A percentile compares a stretch with the other conserved stretches of the same genome.
phyloP scores from a whole-genome alignment of 2,888 invertebrate species.

The Linnaemya tessellans region DNA sequence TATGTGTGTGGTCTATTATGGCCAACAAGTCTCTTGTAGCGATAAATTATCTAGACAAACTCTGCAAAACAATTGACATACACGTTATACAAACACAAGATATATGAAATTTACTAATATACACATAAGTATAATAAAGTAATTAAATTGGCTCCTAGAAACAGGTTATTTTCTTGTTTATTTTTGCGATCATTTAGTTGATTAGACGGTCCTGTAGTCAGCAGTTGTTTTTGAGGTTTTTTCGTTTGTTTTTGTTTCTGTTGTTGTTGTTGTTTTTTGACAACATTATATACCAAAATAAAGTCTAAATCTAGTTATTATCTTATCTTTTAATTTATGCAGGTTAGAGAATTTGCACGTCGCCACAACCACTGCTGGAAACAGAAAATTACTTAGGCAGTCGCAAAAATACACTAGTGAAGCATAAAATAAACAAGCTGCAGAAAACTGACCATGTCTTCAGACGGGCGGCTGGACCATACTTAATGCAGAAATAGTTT shows the following conservation, averaged over 20 bases:
- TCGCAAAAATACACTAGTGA: constrained; percentile 2
- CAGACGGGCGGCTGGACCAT: constrained; percentile 1
- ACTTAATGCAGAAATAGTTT: constrained; percentile 23
- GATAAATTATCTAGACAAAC: constrained; percentile 69
- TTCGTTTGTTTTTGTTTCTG: not conserved
- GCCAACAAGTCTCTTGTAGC: constrained; percentile 63
- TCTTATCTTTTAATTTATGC: constrained; percentile 81
- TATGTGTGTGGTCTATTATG: constrained; percentile 61
- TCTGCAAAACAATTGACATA: constrained; percentile 65
- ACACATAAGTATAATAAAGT: constrained; percentile 35
- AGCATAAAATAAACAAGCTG: constrained; percentile 8
- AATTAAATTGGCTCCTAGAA: constrained; percentile 65
- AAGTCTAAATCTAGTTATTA: constrained; percentile 69
- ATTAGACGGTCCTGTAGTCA: constrained; percentile 49
- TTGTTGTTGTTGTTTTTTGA: constrained; percentile 56
- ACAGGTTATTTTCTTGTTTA: constrained; percentile 45
- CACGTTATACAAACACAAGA: constrained; percentile 34
- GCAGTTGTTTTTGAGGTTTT: constrained; percentile 6
- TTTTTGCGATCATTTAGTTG: constrained; percentile 28
- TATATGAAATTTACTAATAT: not conserved
- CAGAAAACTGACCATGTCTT: not conserved
- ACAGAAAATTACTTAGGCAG: constrained; percentile 36
- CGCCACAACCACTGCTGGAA: constrained; percentile 56
- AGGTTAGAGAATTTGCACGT: constrained; percentile 74
- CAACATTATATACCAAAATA: constrained; percentile 67